Base-by-base conservation (phyloP, 2,888 invertebrate genomes). In the Cabera pusaria region DNA sequence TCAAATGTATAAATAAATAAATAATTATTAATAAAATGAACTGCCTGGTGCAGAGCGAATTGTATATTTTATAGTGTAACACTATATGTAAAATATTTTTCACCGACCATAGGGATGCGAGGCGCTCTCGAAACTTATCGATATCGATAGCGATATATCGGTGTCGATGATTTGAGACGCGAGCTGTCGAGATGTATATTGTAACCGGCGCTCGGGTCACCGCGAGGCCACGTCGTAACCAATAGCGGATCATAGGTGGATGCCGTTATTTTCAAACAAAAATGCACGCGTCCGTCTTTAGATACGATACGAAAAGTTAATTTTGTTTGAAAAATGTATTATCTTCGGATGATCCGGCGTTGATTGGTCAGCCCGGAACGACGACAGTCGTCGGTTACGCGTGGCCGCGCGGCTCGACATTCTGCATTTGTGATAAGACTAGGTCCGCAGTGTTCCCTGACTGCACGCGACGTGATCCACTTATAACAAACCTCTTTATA, bases 401-500 rank as follows among this genome's bases (percentile, higher is more conserved):
- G n/a, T n/a, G n/a, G n/a, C n/a, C n/a, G n/a, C n/a, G n/a, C n/a
- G n/a, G n/a, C n/a, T n/a, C n/a, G n/a, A n/a, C n/a, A 43, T 43
- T 56, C 74, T 75, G 78, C 76, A 67, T 70, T 71, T 76, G 77
- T 77, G 79, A 79, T 77, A 80, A 68, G 68, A 68, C 64, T 68
- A 64, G 49, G 57, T 60, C 49, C 49, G 71, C 75, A 76, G 78
- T 74, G 70, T 68, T 48, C 33, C 17, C 24, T 20, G 28, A 32
- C 32, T 28, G 50, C 42, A 61, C 59, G 58, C 66, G 61, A n/a
- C n/a, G n/a, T n/a, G n/a, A n/a, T n/a, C n/a, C n/a, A 60, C 68
- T 67, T 70, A 58, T 70, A 63, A 58, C 61, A 63, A 75, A 79
- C 77, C 76, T 79, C 80, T 75, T 73, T 76, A 69, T 78, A 80